phyloP scores from a whole-genome alignment of 2,888 invertebrate genomes.

The Adineta ricciae region DNA sequence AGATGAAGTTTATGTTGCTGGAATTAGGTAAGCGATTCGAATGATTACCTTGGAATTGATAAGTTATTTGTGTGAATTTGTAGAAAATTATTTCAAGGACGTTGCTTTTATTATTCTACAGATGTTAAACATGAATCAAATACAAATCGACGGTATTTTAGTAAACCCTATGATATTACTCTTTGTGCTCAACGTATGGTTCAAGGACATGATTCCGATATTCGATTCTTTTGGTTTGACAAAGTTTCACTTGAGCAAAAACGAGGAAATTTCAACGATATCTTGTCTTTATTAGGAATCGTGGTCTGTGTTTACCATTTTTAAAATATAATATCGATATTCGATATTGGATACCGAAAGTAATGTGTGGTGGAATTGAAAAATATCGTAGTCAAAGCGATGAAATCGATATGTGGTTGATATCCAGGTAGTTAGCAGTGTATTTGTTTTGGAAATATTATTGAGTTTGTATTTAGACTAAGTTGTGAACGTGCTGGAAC shows the following conservation, averaged over 20 bases:
- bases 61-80: not conserved
- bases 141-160: not conserved
- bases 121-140: not conserved
- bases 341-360: slow-evolving; percentile 27
- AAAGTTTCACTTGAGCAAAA: no score
- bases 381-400: not conserved
- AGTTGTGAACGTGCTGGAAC: slow-evolving; percentile 97
- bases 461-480: slow-evolving; percentile 50
- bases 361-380: slow-evolving; percentile 31
- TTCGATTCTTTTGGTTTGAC: slow-evolving; percentile 1
- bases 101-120: not conserved
- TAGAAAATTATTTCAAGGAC: slow-evolving; percentile 14
- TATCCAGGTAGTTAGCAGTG: not conserved
- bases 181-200: slow-evolving; percentile 15
- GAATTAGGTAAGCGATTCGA: not conserved
- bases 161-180: not conserved
- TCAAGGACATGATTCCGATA: not conserved
- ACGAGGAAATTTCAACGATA: not conserved
- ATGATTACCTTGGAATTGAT: not conserved
- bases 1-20: not conserved
- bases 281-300: slow-evolving; percentile 21
- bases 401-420: not conserved
- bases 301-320: slow-evolving; percentile 25
- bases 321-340: slow-evolving; percentile 26
- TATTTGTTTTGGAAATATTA: not conserved